Conservation (phyloP, 2,888 invertebrate species). For the Myathropa florea region DNA sequence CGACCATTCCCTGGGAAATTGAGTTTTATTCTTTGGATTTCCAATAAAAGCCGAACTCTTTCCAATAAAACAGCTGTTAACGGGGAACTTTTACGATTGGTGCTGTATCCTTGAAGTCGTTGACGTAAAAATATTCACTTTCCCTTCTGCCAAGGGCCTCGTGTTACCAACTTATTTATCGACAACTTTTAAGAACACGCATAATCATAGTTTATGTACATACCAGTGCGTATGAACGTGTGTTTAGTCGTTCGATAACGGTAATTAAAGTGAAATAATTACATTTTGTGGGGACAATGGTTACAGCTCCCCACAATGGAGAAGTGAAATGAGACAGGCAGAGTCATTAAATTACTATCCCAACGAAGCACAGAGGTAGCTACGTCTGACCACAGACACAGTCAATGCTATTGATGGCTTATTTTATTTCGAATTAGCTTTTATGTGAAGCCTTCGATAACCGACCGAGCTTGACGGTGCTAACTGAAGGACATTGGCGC, state of each 20-base stretch:
- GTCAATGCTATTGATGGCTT: background rate
- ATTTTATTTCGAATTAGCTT: background rate
- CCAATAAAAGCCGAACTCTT: background rate
- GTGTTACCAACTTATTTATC: background rate
- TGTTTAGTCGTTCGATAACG: background rate
- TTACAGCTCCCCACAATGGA: background rate
- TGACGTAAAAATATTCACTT: background rate
- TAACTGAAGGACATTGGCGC: background rate
- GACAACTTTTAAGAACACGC: background rate
- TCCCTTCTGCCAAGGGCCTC: background rate
- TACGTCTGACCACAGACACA: background rate
- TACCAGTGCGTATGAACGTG: background rate
- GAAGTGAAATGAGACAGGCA: background rate
- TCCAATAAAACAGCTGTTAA: constrained; percentile 3
- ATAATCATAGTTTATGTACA: background rate
- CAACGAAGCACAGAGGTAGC: background rate
- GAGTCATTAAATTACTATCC: background rate
- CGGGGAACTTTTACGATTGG: background rate
- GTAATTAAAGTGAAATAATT: background rate
- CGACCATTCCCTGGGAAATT: background rate
- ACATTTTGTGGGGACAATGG: background rate
- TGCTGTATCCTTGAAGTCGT: background rate
- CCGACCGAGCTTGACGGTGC: background rate
- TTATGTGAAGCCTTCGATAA: background rate
- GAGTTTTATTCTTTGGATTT: background rate